These are phyloP conservation scores for Alaudala cheleensis DNA, from an alignment of 2,113 vertebrate genomes.

Conservation along the genomic window DNA sequence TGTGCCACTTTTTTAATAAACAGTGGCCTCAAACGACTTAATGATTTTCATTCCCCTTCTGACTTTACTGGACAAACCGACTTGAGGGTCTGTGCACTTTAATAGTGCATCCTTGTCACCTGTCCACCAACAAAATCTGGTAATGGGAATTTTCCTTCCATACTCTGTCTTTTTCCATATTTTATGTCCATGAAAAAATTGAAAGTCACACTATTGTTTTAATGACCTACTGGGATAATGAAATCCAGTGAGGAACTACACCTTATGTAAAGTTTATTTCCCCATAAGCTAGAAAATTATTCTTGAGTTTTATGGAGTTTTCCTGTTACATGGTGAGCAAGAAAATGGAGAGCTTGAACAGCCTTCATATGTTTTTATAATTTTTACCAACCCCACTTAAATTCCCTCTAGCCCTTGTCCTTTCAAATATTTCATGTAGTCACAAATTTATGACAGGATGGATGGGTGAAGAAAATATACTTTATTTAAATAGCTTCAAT, in stretches of 20 bases:
- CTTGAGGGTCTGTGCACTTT: background rate
- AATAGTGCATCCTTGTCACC: background rate
- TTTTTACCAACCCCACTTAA: background rate
- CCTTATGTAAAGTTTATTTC: background rate
- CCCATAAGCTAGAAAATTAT: accelerated
- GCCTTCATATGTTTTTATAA: background rate
- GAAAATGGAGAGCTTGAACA: background rate
- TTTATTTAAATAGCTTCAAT: conserved; percentile 67
- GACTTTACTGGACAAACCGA: background rate
- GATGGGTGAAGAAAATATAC: conserved; percentile 5
- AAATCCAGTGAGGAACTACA: background rate
- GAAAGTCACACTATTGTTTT: background rate
- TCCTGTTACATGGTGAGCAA: background rate
- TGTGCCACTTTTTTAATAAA: background rate
- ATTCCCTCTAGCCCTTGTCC: background rate
- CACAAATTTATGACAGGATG: conserved; percentile 23
- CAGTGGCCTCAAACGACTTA: background rate
- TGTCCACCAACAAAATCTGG: background rate
- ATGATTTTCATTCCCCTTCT: background rate
- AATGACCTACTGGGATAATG: background rate
- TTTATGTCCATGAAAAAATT: background rate
- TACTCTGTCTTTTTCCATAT: background rate
- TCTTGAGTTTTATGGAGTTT: background rate
- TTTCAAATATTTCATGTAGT: background rate
- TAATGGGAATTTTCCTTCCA: background rate